Evolutionary conservation across 2,797 vertebrate species (phyloP).

Genomic region (Manis javanica): DNA sequence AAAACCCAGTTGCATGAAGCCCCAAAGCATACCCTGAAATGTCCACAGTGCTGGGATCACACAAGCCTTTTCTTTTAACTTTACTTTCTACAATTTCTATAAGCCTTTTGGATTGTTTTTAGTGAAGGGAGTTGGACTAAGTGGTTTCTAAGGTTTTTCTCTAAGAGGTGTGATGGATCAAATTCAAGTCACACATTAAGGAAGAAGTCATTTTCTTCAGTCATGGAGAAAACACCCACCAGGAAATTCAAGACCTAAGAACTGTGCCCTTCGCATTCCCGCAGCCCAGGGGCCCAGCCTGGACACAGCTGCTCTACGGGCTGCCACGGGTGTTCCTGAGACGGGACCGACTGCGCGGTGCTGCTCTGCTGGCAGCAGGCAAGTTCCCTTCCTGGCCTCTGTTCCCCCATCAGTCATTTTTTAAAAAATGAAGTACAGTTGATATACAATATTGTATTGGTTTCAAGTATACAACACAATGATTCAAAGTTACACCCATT

Average conservation of each 20-base stretch:
- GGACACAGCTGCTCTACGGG: too few relatives aligned
- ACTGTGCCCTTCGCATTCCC: neutral
- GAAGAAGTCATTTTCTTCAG: neutral
- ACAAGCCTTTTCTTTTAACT: neutral
- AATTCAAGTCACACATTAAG: constrained; percentile 8
- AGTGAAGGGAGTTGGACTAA: neutral
- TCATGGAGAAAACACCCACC: neutral
- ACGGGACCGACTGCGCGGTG: neutral
- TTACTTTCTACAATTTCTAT: neutral
- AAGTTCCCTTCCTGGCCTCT: neutral
- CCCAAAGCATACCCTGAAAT: neutral
- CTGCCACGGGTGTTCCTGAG: neutral
- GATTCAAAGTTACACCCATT: too few relatives aligned
- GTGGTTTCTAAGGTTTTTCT: neutral
- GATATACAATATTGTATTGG: too few relatives aligned
- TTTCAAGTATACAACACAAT: too few relatives aligned
- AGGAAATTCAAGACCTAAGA: neutral
- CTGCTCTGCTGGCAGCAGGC: neutral
- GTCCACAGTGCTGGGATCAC: neutral
- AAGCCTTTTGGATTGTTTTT: neutral
- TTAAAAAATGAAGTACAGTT: too few relatives aligned
- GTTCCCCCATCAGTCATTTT: too few relatives aligned
- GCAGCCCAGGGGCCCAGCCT: rapidly evolving
- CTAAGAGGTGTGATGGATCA: neutral
- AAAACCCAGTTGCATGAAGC: neutral